These are phyloP conservation scores for Ceyx melanurus DNA, from an alignment of 2,113 vertebrate genomes.

Conservation along the genomic window DNA sequence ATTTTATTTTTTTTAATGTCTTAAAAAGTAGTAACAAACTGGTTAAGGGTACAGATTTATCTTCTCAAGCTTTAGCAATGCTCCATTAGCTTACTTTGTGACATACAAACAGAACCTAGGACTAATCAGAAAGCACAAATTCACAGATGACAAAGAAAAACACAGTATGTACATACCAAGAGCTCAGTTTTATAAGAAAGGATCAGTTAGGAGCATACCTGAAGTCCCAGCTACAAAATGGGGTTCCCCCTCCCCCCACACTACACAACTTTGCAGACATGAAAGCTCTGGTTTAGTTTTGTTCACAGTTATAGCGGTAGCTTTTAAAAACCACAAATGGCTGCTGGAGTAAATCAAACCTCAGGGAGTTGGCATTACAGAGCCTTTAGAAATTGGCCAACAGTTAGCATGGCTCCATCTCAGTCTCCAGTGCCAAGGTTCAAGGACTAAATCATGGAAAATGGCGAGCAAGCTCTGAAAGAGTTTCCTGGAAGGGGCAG, in stretches of 20 bases:
- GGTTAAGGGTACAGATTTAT: background rate
- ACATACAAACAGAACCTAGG: background rate
- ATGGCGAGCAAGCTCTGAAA: background rate
- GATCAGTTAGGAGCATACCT: background rate
- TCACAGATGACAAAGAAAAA: background rate
- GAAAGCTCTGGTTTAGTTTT: background rate
- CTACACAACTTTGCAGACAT: background rate
- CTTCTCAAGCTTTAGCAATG: background rate
- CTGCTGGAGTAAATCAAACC: background rate
- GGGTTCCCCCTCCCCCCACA: background rate
- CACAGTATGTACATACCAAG: background rate
- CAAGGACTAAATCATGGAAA: background rate
- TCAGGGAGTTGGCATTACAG: background rate
- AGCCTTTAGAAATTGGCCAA: background rate
- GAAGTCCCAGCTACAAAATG: background rate
- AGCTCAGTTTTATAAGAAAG: background rate
- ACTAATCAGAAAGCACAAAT: background rate
- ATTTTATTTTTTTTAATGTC: background rate
- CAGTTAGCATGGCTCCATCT: background rate
- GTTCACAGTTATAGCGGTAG: background rate
- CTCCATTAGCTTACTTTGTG: background rate
- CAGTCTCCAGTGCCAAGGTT: background rate
- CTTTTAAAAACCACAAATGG: background rate
- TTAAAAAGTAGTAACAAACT: background rate
- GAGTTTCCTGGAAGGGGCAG: slow-evolving; percentile 4